These are phyloP conservation scores for Microvelia longipes DNA, from an alignment of 1,140 invertebrate genomes.

Conservation along the genomic window DNA sequence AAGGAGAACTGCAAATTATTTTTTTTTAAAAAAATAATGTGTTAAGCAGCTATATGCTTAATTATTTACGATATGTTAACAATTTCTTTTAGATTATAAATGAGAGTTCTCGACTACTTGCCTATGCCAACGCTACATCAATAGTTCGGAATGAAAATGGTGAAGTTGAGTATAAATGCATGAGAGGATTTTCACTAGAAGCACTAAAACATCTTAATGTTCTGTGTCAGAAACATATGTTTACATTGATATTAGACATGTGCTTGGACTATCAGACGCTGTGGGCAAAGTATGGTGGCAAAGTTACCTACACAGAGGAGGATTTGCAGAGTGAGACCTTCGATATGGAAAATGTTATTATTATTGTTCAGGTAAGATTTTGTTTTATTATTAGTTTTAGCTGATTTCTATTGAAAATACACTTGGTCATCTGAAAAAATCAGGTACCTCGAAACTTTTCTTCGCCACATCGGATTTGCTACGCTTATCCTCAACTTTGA, in stretches of 20 bases:
- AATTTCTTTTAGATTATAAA: not conserved
- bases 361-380: not conserved
- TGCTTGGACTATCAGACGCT: not conserved
- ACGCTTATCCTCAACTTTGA: too few species aligned
- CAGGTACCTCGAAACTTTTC: too few species aligned
- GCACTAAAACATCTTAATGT: not conserved
- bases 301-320: not conserved
- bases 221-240: not conserved
- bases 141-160: not conserved
- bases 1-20: too few species aligned
- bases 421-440: too few species aligned
- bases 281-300: not conserved
- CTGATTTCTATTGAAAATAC: too few species aligned
- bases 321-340: not conserved
- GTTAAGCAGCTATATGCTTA: too few species aligned
- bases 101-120: not conserved
- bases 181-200: not conserved
- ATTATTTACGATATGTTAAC: too few species aligned
- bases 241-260: not conserved
- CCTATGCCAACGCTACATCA: not conserved
- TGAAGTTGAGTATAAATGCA: not conserved
- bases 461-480: too few species aligned
- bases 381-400: not conserved
- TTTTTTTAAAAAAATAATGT: too few species aligned
- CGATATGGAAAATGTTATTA: not conserved